phyloP scores from a whole-genome alignment of 2,113 vertebrate genomes.

The Tor tambroides region DNA sequence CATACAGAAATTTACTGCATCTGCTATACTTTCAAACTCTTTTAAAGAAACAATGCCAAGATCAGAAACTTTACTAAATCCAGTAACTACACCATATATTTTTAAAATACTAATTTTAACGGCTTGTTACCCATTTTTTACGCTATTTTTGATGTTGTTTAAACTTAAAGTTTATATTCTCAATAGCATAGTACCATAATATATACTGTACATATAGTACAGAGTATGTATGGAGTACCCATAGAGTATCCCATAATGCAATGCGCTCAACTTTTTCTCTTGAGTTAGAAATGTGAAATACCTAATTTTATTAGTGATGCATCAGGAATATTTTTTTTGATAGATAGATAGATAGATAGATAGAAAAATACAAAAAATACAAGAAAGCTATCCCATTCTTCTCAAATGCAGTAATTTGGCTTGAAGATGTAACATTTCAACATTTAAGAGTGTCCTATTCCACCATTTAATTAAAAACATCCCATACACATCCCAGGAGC shows the following conservation, averaged over 20 bases:
- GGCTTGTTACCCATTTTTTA: no score
- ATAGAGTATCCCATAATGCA: background rate
- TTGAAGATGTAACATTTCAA: background rate
- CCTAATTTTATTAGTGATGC: no score
- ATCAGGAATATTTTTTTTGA: no score
- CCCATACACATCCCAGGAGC: background rate
- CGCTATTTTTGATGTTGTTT: no score
- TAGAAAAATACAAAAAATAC: no score
- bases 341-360: no score
- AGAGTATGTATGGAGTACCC: no score
- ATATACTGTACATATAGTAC: no score
- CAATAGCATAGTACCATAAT: background rate
- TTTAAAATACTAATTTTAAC: background rate
- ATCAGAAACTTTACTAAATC: background rate
- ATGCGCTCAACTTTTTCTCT: background rate
- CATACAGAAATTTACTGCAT: background rate
- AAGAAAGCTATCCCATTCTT: background rate
- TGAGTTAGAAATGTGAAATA: no score
- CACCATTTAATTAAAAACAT: constrained; percentile 14
- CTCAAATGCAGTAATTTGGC: background rate
- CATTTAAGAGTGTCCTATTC: constrained; percentile 7
- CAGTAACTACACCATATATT: background rate
- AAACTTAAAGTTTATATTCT: no score
- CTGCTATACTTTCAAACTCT: background rate
- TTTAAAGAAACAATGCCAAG: background rate